These are phyloP conservation scores for Encarsia formosa DNA, from an alignment of 2,888 invertebrate species.

Conservation along the genomic window DNA sequence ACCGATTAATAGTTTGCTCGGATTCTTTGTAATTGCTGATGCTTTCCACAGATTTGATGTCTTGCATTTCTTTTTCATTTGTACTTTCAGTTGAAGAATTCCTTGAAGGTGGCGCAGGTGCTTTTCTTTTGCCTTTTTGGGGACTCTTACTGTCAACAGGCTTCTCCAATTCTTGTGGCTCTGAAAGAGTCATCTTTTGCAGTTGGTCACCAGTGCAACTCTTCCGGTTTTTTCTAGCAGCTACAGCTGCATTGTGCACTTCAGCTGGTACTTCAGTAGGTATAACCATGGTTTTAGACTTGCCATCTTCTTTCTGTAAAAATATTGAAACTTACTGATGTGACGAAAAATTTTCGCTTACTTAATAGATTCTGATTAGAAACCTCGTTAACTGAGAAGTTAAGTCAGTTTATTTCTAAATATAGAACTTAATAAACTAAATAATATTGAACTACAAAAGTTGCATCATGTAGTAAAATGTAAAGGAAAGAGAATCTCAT, in stretches of 20 bases:
- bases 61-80: slow-evolving; percentile 38
- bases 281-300: slow-evolving; percentile 54
- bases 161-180: slow-evolving; percentile 37
- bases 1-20: slow-evolving; percentile 3
- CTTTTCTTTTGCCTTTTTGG: slow-evolving; percentile 62
- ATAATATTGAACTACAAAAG: too few relatives aligned
- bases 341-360: neutral
- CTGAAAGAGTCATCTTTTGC: slow-evolving; percentile 16
- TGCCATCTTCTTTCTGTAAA: slow-evolving; percentile 34
- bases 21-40: slow-evolving; percentile 3
- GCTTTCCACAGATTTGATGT: slow-evolving; percentile 27
- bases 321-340: neutral
- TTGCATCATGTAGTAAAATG: too few relatives aligned
- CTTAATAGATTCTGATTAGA: too few relatives aligned
- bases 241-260: slow-evolving; percentile 69
- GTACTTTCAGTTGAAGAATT: slow-evolving; percentile 30
- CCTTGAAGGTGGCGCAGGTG: slow-evolving; percentile 63
- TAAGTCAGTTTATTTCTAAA: too few relatives aligned
- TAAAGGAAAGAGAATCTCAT: too few relatives aligned
- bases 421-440: too few relatives aligned
- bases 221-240: slow-evolving; percentile 65
- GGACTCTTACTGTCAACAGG: slow-evolving; percentile 59
- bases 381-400: too few relatives aligned
- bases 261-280: slow-evolving; percentile 69
- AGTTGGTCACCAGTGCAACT: slow-evolving; percentile 46